phyloP scores from a whole-genome alignment of 2,888 invertebrate genomes.

The Sepiola atlantica region DNA sequence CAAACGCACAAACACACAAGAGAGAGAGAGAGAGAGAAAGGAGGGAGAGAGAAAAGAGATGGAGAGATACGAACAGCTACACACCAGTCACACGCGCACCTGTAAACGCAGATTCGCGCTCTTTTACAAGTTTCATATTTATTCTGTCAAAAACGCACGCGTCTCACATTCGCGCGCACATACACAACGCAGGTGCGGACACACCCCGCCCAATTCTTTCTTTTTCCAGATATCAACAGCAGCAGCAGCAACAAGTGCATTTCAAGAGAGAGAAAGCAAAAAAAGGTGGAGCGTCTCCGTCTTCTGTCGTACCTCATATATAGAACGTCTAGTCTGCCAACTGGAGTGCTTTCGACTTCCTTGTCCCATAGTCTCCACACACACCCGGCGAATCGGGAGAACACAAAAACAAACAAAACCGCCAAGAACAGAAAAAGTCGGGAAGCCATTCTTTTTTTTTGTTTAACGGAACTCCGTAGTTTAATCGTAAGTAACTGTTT shows the following conservation, averaged over 20 bases:
- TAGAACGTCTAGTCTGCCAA: constrained; percentile 11
- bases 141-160: neutral
- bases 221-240: neutral
- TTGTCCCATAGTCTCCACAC: neutral
- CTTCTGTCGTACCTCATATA: neutral
- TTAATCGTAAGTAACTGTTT: neutral
- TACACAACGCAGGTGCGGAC: neutral
- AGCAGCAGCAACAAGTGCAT: neutral
- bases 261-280: neutral
- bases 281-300: neutral
- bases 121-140: neutral
- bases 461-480: neutral
- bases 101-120: neutral
- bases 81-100: neutral
- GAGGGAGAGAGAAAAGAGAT: too few species aligned
- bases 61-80: neutral
- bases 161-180: neutral
- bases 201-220: neutral
- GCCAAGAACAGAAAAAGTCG: neutral
- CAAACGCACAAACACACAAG: too few species aligned
- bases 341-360: constrained; percentile 15
- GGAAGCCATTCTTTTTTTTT: neutral
- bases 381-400: neutral
- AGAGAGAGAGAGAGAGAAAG: neutral
- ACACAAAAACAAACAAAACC: neutral